Evolutionary conservation across 2,113 vertebrate genomes (phyloP), one percentile per base, ranked within the genome.

Genomic region (Lepus europaeus): DNA sequence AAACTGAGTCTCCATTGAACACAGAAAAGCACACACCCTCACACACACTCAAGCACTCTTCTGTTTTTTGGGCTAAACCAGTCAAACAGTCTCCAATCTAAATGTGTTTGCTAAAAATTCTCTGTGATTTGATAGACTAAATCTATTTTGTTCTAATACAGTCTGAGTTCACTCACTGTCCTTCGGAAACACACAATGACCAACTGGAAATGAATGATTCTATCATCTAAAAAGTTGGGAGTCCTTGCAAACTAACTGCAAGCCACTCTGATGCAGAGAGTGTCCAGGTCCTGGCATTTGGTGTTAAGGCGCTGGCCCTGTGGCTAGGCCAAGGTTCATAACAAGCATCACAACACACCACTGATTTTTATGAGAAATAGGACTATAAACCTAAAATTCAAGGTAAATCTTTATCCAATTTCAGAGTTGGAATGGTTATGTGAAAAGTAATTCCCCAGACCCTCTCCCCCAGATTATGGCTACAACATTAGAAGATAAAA

Each of bases 401-500:
- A 95, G 66, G 94, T 69, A 97, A 98, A 98, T 90, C 22, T 51
- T 96, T 94, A 97, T 96, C 81, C 9, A 56, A 29, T 89, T 97
- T 97, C 90, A 94, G 72, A 96, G 70, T 85, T 96, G 87, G 96
- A 98, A 97, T 91, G 92, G 84, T 87, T 98, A 89, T 87, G 87
- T 97, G 95, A 97, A 97, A 97, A 97, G 63, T 89, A 97, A 94
- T 93, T 96, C n/a, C 49, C 66, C 70, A 68, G 19, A 19, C 27
- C 33, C 72, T 31, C 20, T 29, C 36, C 94, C 73, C 93, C 69
- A 87, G 95, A 96, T 96, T 97, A 97, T 83, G 93, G 92, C 92
- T 97, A 94, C 89, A 95, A 83, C 81, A 95, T 96, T 97, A 95
- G 84, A 97, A 96, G 95, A 96, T 91, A 20, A 0, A 98, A 98